Evolutionary conservation across 2,113 vertebrate genomes (phyloP).

Genomic region (Periophthalmus modestus): DNA sequence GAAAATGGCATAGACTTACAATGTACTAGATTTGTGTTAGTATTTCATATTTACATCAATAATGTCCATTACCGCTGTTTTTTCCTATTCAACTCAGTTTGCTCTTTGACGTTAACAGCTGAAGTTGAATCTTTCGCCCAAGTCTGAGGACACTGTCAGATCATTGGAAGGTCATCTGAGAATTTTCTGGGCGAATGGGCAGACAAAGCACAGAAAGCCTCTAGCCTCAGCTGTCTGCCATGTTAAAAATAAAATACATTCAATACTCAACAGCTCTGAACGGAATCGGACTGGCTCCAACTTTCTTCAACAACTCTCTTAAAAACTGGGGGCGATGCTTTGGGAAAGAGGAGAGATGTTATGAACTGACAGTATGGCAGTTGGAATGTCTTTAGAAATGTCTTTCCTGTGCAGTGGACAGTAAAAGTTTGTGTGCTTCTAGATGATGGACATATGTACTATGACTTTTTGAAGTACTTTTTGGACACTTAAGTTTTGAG

Average conservation of each 20-base stretch:
- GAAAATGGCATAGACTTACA: too few relatives aligned
- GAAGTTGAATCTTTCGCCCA: background rate
- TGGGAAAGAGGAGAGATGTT: background rate
- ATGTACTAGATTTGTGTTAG: too few relatives aligned
- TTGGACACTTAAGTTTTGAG: too few relatives aligned
- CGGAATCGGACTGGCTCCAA: background rate
- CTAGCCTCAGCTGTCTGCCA: background rate
- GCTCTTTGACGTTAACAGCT: background rate
- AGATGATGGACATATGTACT: too few relatives aligned
- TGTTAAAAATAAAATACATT: background rate
- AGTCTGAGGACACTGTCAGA: background rate
- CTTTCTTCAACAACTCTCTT: background rate
- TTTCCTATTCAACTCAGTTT: background rate
- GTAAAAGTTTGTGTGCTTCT: background rate
- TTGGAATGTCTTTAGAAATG: background rate
- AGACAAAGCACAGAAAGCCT: background rate
- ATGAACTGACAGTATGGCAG: background rate
- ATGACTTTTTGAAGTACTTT: too few relatives aligned
- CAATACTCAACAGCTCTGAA: background rate
- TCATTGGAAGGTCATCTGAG: background rate
- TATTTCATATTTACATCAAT: too few relatives aligned
- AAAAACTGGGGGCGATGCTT: background rate
- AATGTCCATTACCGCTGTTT: too few relatives aligned
- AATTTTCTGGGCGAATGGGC: background rate
- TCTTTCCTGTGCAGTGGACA: background rate